Conservation (phyloP, 1,140 invertebrate species). For the Hydropsyche tenuis region DNA sequence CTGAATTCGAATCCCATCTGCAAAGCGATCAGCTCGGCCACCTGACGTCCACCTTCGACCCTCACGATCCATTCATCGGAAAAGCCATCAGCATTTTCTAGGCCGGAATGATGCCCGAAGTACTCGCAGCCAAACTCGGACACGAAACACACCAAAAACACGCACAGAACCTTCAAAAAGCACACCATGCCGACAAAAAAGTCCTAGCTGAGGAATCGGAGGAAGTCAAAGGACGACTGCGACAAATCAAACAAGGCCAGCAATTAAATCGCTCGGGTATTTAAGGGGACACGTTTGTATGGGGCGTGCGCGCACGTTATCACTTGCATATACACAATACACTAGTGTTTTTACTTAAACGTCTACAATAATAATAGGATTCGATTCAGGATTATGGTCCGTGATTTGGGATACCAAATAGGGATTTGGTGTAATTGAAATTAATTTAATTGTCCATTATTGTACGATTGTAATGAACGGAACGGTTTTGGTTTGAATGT, state of each 20-base stretch:
- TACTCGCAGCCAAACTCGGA: slow-evolving; percentile 15
- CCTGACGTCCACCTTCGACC: slow-evolving; percentile 61
- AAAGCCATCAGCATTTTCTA: slow-evolving; percentile 55
- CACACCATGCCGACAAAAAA: neutral
- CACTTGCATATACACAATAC: neutral
- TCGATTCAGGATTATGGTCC: too few species aligned
- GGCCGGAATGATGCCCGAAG: slow-evolving; percentile 52
- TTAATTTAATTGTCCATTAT: too few species aligned
- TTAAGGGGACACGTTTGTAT: slow-evolving; percentile 36
- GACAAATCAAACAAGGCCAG: slow-evolving; percentile 41
- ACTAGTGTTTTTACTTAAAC: too few species aligned
- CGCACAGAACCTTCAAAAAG: neutral
- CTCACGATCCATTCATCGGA: slow-evolving; percentile 68
- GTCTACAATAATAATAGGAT: too few species aligned
- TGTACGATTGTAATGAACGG: too few species aligned
- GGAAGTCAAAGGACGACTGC: neutral
- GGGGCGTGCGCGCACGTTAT: slow-evolving; percentile 3
- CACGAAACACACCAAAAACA: neutral
- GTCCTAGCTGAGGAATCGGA: neutral
- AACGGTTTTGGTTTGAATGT: too few species aligned
- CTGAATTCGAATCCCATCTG: slow-evolving; percentile 63
- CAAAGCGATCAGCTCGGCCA: slow-evolving; percentile 62
- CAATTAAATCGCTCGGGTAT: slow-evolving; percentile 45
- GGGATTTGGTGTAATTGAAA: too few species aligned
- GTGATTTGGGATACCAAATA: too few species aligned